Conservation (phyloP, 2,113 vertebrate species). For the Peromyscus californicus region DNA sequence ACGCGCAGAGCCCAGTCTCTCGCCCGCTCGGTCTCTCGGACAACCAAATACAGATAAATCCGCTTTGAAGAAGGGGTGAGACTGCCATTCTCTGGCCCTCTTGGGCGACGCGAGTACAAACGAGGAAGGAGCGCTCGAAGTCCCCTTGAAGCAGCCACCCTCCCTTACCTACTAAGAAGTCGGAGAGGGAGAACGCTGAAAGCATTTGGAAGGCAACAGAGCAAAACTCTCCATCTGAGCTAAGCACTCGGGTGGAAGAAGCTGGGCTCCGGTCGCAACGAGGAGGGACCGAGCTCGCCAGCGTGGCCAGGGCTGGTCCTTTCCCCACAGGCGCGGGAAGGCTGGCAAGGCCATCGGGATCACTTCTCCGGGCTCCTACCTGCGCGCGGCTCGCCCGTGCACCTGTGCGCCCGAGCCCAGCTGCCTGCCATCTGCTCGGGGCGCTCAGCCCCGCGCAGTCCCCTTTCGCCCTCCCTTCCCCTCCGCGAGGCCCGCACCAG, state of each 20-base stretch:
- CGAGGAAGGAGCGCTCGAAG: not conserved
- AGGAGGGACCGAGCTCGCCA: not conserved
- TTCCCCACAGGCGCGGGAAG: not conserved
- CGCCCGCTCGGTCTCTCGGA: not conserved
- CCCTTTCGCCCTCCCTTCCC: not conserved
- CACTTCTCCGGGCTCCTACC: conserved; percentile 12
- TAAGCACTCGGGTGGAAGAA: not conserved
- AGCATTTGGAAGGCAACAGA: not conserved
- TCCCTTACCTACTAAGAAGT: not conserved
- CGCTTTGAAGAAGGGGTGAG: not conserved
- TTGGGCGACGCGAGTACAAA: not conserved
- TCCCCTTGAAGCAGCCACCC: not conserved
- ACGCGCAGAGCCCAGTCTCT: not conserved
- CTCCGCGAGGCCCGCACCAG: not conserved
- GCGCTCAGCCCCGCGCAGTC: not conserved
- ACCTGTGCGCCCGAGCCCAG: not conserved
- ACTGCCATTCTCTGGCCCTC: not conserved
- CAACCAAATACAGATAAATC: conserved; percentile 55
- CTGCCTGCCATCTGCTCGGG: not conserved
- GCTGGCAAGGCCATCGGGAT: not conserved
- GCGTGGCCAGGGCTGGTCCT: not conserved
- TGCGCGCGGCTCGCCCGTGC: not conserved
- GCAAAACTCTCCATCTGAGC: not conserved
- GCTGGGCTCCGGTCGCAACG: not conserved
- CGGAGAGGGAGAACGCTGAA: not conserved